Evolutionary conservation across 35 echinoderm and acorn worm species (phyloP).

Genomic region (Strongylocentrotus purpuratus): DNA sequence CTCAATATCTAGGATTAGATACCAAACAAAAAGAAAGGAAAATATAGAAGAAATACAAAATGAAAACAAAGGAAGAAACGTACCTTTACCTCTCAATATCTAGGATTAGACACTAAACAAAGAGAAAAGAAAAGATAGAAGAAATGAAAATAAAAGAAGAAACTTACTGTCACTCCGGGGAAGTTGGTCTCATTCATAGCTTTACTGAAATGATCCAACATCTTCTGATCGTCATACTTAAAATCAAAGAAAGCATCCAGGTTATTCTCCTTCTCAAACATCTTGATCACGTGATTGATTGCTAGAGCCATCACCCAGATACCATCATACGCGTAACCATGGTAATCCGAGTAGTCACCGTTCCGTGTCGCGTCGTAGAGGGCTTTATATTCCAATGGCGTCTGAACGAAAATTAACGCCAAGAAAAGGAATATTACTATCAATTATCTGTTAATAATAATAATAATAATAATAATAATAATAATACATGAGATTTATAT

Average conservation of each 20-base stretch:
- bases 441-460: too few species aligned
- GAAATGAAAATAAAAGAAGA: not conserved
- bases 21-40: too few species aligned
- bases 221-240: conserved; percentile 73
- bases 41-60: too few species aligned
- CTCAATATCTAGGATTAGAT: too few species aligned
- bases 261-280: conserved; percentile 55
- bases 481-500: too few species aligned
- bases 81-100: conserved; percentile 19
- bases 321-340: conserved; percentile 96
- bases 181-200: conserved; percentile 98
- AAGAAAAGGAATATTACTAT: too few species aligned
- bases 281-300: conserved; percentile 75
- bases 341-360: conserved; percentile 64
- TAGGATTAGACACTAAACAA: too few species aligned
- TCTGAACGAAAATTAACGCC: conserved; percentile 45
- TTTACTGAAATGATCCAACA: conserved; percentile 69
- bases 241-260: conserved; percentile 66
- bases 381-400: conserved; percentile 76
- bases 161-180: conserved; percentile 74
- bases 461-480: too few species aligned
- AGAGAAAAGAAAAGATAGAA: too few species aligned
- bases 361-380: conserved; percentile 60
- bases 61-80: not conserved
- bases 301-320: conserved; percentile 93